These are phyloP conservation scores for Siniperca obscura DNA, from an alignment of 2,797 vertebrate genomes.

Conservation along the genomic window DNA sequence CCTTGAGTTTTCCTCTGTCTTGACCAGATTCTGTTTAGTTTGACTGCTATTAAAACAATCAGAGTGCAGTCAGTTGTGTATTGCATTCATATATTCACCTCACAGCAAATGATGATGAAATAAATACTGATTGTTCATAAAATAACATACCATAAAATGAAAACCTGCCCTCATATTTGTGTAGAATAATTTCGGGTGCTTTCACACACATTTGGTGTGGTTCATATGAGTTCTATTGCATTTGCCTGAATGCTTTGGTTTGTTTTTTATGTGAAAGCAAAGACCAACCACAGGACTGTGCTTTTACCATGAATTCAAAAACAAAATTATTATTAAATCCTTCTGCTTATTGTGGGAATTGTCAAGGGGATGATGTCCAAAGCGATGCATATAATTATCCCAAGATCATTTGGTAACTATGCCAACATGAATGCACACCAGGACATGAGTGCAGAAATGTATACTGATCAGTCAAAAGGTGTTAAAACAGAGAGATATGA, in stretches of 20 bases:
- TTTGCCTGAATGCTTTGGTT: neutral
- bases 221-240: neutral
- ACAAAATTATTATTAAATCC: neutral
- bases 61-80: neutral
- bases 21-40: neutral
- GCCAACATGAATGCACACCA: slow-evolving; percentile 3
- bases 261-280: neutral
- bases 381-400: neutral
- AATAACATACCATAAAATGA: neutral
- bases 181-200: too few species aligned
- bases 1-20: neutral
- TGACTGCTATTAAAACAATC: neutral
- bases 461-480: too few species aligned
- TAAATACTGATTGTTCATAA: neutral
- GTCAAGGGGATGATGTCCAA: neutral
- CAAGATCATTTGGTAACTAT: slow-evolving; percentile 1
- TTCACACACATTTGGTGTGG: too few species aligned
- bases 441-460: neutral
- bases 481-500: too few species aligned
- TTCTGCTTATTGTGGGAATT: slow-evolving; percentile 1
- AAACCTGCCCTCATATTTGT: neutral
- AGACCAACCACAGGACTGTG: slow-evolving; percentile 5
- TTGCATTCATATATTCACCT: neutral
- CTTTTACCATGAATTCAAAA: slow-evolving; percentile 28
- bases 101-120: neutral